phyloP scores from a whole-genome alignment of 2,888 invertebrate genomes.

The Tipula lateralis region DNA sequence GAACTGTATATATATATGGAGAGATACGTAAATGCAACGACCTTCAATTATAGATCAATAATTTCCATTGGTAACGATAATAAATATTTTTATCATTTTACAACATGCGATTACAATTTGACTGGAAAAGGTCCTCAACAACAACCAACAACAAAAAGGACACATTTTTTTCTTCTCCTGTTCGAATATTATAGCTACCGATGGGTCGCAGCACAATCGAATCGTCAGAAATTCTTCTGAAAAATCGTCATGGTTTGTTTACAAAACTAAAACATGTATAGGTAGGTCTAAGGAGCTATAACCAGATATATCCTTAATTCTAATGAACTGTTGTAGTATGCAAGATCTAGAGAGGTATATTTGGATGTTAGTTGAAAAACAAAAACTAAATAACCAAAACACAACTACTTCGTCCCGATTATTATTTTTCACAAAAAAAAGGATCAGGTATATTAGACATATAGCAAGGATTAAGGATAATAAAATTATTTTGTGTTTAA shows the following conservation, averaged over 20 bases:
- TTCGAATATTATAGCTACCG: background rate
- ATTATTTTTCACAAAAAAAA: background rate
- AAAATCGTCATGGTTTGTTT: background rate
- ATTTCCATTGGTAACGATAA: constrained; percentile 11
- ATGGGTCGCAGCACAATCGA: constrained; percentile 19
- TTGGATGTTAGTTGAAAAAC: background rate
- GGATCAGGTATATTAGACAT: background rate
- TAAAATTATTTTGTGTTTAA: background rate
- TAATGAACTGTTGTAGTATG: background rate
- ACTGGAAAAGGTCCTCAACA: background rate
- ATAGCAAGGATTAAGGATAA: background rate
- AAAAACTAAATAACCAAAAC: constrained; percentile 24
- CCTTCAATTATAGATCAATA: constrained; percentile 24
- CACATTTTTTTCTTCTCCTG: background rate
- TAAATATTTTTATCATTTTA: background rate
- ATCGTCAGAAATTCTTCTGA: background rate
- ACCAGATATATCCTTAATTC: constrained; percentile 2
- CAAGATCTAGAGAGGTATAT: background rate
- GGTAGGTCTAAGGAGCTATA: background rate
- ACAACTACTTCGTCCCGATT: background rate
- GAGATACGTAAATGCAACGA: too few species aligned
- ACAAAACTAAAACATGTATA: background rate
- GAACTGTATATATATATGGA: background rate
- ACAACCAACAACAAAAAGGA: background rate
- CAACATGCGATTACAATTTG: background rate